These are phyloP conservation scores for Pseudopleuronectes americanus DNA, from an alignment of 2,797 vertebrate genomes.

Conservation along the genomic window DNA sequence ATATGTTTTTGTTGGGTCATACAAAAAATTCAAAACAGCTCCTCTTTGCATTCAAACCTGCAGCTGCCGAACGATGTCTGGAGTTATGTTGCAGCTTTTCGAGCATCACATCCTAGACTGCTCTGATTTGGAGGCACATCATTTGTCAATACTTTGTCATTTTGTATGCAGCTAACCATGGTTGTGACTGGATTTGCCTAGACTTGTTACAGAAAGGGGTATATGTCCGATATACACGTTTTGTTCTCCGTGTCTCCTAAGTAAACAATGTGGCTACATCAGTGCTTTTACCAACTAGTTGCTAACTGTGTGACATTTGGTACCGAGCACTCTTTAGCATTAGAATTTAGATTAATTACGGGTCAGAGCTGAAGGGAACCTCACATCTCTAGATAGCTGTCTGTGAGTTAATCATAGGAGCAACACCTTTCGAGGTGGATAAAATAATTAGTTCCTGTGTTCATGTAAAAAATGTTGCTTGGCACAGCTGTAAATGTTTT, in stretches of 20 bases:
- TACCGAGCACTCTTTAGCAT: too few species aligned
- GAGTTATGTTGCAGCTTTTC: neutral
- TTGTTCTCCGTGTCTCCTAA: too few species aligned
- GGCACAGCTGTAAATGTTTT: neutral
- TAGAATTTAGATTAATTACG: neutral
- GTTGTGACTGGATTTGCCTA: neutral
- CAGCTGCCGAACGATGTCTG: neutral
- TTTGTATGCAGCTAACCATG: neutral
- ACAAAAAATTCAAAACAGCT: neutral
- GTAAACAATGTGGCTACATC: too few species aligned
- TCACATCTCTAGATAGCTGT: neutral
- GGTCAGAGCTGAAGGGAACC: neutral
- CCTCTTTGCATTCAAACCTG: neutral
- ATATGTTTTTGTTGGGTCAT: neutral
- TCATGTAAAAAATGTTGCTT: slow-evolving; percentile 7
- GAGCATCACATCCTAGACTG: neutral
- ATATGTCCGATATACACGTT: too few species aligned
- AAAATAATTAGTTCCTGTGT: neutral
- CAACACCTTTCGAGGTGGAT: neutral
- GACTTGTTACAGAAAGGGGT: neutral
- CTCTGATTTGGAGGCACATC: neutral
- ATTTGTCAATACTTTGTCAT: neutral
- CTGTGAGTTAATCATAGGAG: neutral
- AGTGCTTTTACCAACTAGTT: too few species aligned
- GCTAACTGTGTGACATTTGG: too few species aligned